Base-by-base conservation (phyloP, 2,113 vertebrate genomes). In the Litocranius walleri region DNA sequence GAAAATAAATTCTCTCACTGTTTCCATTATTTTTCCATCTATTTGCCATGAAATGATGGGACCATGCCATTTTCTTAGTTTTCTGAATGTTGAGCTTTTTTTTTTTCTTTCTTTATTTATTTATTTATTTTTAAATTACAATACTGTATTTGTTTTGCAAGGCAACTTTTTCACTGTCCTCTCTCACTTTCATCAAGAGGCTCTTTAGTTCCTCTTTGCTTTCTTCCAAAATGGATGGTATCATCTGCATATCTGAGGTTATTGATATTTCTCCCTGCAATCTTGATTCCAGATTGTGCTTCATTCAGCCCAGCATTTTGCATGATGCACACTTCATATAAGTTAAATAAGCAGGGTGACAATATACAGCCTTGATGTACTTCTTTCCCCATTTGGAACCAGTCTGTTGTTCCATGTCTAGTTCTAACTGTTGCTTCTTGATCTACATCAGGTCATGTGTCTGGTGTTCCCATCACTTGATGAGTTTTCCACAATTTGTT, bases 291-390 rank as follows among this genome's bases (percentile, higher is more conserved):
- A 71, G 19, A 19, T 71, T 36, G 5, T 40, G 67, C n/a, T 71
- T 71, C 67, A 3, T 36, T 21, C 9, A 71, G 2, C n/a, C 19
- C 0, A 0, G n/a, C 67, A 40, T 71, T 36, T 71, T 36, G 4
- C 67, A 71, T 71, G 19, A 36, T 71, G 19, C 23, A 71, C 5
- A 12, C n/a, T 71, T 19, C n/a, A 71, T 71, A 23, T 71, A 71
- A 36, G 64, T 71, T 71, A 71, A 36, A 71, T 71, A 36, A 71
- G 64, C n/a, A 71, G 19, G 17, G 2, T 36, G 64, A 36, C n/a
- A 36, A 36, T 71, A 36, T 71, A 71, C n/a, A 36, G n/a, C 19
- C 9, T 23, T 71, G 19, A 71, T 23, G 2, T 71, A 71, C 64
- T 71, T 5, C 64, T 71, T 71, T 23, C 9, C n/a, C 16, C 36